Evolutionary conservation across 2,888 invertebrate species (phyloP), one percentile per base, ranked within the genome.

Genomic region (Lymantria monacha): DNA sequence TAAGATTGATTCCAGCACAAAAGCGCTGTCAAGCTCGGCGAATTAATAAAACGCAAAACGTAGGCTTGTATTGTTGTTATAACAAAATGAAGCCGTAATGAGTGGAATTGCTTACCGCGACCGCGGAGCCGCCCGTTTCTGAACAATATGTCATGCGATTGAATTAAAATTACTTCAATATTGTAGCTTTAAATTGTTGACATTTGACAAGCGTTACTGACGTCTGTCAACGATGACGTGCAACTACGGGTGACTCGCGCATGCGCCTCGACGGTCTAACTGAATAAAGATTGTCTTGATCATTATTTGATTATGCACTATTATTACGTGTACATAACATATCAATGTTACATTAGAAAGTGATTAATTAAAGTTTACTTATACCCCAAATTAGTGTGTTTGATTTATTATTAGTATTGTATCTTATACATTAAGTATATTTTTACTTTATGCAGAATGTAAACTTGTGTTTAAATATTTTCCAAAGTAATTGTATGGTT

Each of bases 1-100:
- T 77, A 79, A 86, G 86, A 87, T 89, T 87, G 89, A 90, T 87
- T 86, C 85, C 69, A 65, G 69, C 69, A 89, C 88, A 89, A 87
- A 81, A 76, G 57, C 64, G 75, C 82, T 79, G 89, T 87, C 88
- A 84, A 79, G 76, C 70, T 75, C 73, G 62, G 72, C 69, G 72
- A 74, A 74, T 74, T 83, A 84, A 84, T 84, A 79, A 82, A 84
- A 74, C 70, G 75, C 73, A 61, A 73, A 72, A 67, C 65, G 66
- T 63, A 51, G 70, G 64, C 71, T 68, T 57, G 71, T 74, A 85
- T 90, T 89, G 87, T 90, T 87, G 86, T 86, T 83, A 85, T 76
- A 85, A 85, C 81, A 87, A 89, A 89, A 89, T 89, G 83, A 88
- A 90, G 88, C 76, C 83, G 76, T 88, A 90, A 89, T 90, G 87